Evolutionary conservation across 2,113 vertebrate genomes (phyloP).

Genomic region (Dasypus novemcinctus): DNA sequence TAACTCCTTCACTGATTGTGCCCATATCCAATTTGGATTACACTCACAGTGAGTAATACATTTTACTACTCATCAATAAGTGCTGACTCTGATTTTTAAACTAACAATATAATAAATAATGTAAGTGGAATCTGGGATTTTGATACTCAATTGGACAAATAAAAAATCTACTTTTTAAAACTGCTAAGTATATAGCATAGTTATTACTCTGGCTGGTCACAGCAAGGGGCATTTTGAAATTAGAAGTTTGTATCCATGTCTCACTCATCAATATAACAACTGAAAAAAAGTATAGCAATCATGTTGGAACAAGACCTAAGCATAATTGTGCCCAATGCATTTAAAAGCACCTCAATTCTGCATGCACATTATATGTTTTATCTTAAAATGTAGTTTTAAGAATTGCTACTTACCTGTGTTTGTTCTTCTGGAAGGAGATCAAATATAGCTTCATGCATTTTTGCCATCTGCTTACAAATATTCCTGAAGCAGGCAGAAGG

Average conservation of each 20-base stretch:
- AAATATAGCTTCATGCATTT: conserved; percentile 98
- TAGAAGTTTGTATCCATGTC: conserved; percentile 36
- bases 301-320: conserved; percentile 10
- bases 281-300: not conserved
- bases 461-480: conserved; percentile 97
- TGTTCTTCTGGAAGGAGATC: conserved; percentile 97
- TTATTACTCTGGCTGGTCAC: not conserved
- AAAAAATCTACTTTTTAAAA: conserved; percentile 24
- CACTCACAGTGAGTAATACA: not conserved
- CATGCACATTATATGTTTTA: not conserved
- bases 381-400: not conserved
- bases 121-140: not conserved
- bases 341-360: conserved; percentile 24
- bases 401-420: conserved; percentile 88
- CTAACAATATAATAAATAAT: not conserved
- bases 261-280: conserved; percentile 17
- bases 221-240: conserved; percentile 49
- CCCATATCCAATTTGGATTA: not conserved
- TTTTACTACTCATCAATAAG: conserved; percentile 2
- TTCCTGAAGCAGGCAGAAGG: conserved; percentile 96
- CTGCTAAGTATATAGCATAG: not conserved
- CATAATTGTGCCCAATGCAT: not conserved
- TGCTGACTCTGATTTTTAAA: conserved; percentile 47
- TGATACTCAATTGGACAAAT: not conserved
- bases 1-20: conserved; percentile 12